A percentile compares a stretch with the other conserved stretches of the same genome.
These are phyloP conservation scores for Rutpela maculata DNA, from an alignment of 2,888 invertebrate species.

Conservation along the genomic window DNA sequence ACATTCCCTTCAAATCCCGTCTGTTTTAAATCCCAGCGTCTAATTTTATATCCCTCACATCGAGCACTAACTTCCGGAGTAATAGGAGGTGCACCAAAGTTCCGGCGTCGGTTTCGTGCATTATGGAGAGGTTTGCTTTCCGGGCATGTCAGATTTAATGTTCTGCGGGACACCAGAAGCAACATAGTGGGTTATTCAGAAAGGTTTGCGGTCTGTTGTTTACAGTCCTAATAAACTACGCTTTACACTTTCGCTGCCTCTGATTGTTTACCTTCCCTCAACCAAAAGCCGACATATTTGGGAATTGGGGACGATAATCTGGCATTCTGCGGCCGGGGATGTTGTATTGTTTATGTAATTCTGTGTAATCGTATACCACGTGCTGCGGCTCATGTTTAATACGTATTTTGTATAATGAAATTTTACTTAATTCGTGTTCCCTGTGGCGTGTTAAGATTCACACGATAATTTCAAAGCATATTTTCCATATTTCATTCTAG, in stretches of 20 bases:
- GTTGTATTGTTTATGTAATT: conserved; percentile 1
- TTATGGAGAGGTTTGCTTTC: conserved; percentile 23
- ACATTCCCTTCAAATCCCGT: not conserved
- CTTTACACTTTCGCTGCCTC: conserved; percentile 38
- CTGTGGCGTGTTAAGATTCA: not conserved
- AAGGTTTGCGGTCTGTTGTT: conserved; percentile 39
- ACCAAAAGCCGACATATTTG: conserved; percentile 26
- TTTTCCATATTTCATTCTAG: no score
- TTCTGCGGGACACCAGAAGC: conserved; percentile 29
- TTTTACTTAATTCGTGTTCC: not conserved
- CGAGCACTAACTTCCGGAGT: conserved; percentile 3
- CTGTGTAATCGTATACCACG: not conserved
- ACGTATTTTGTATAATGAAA: not conserved
- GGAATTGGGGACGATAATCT: conserved; percentile 14
- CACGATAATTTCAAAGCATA: no score
- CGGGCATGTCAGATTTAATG: conserved; percentile 40
- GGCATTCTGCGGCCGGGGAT: not conserved
- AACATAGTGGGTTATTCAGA: conserved; percentile 37
- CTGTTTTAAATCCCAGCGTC: not conserved
- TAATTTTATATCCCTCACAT: not conserved
- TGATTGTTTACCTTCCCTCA: conserved; percentile 29
- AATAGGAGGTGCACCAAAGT: conserved; percentile 13
- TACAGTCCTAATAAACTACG: conserved; percentile 42
- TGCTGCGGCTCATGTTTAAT: not conserved
- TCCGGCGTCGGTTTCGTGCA: conserved; percentile 32